phyloP scores from a whole-genome alignment of 2,113 vertebrate species.

The Otolemur garnettii region DNA sequence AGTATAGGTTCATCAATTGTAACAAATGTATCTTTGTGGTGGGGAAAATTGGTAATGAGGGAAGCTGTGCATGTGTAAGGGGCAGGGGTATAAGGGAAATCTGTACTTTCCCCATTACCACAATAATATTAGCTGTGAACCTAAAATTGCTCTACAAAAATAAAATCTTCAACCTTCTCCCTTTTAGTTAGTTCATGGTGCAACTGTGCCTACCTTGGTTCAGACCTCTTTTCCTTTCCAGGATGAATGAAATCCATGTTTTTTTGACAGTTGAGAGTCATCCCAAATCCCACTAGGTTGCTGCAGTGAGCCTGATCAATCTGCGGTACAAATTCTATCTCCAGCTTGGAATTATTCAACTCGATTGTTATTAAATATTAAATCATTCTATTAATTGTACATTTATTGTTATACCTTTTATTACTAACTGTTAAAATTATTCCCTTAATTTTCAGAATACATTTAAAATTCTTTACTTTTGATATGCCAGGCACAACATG shows the following conservation, averaged over 20 bases:
- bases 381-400: not conserved
- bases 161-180: not conserved
- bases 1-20: not conserved
- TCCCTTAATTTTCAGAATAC: not conserved
- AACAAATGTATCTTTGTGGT: not conserved
- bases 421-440: not conserved
- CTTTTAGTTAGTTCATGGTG: not conserved
- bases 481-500: not conserved
- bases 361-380: not conserved
- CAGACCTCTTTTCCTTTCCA: not conserved
- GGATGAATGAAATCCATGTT: not conserved
- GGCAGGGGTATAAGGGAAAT: not conserved
- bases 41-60: not conserved
- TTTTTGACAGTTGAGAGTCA: not conserved
- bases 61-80: not conserved
- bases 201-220: not conserved
- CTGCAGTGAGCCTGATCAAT: not conserved
- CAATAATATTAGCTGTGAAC: not conserved
- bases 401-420: not conserved
- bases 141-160: not conserved
- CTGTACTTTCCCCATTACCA: too few relatives aligned
- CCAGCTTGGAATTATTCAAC: not conserved
- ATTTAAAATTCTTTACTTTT: constrained; percentile 16
- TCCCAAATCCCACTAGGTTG: not conserved
- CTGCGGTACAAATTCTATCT: constrained; percentile 23